Percentiles rank a stretch among this genome's conserved stretches.
Conservation (phyloP, 2,888 invertebrate species). For the Zele albiditarsus region DNA sequence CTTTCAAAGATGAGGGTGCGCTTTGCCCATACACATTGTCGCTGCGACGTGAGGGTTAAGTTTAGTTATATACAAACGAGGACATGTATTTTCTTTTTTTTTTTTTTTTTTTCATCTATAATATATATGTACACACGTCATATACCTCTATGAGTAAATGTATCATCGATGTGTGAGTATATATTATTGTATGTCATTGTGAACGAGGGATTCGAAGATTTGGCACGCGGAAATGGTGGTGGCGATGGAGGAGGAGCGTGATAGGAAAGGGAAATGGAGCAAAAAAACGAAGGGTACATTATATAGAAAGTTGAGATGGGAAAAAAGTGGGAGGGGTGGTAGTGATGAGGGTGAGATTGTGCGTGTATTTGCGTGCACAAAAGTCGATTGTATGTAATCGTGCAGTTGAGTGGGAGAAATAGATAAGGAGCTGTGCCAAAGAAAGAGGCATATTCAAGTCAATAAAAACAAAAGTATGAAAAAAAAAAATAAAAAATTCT, state of each 20-base stretch:
- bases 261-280: constrained; percentile 1
- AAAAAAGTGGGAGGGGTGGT: background rate
- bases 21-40: constrained; percentile 57
- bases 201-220: background rate
- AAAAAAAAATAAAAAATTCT: background rate
- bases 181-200: constrained; percentile 4
- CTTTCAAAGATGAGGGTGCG: constrained; percentile 51
- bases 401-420: constrained; percentile 5
- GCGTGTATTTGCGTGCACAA: background rate
- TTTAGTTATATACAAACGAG: background rate
- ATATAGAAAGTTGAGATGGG: background rate
- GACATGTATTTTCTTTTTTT: background rate
- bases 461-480: background rate
- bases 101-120: constrained; percentile 8
- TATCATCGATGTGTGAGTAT: constrained; percentile 34
- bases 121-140: background rate
- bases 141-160: constrained; percentile 5
- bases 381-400: background rate
- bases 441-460: background rate
- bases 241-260: background rate
- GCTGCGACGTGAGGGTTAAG: constrained; percentile 48
- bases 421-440: background rate
- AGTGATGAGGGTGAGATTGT: background rate
- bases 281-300: constrained; percentile 1
- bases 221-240: background rate